phyloP scores from a whole-genome alignment of 2,113 vertebrate genomes.

The Indicator maculatus region DNA sequence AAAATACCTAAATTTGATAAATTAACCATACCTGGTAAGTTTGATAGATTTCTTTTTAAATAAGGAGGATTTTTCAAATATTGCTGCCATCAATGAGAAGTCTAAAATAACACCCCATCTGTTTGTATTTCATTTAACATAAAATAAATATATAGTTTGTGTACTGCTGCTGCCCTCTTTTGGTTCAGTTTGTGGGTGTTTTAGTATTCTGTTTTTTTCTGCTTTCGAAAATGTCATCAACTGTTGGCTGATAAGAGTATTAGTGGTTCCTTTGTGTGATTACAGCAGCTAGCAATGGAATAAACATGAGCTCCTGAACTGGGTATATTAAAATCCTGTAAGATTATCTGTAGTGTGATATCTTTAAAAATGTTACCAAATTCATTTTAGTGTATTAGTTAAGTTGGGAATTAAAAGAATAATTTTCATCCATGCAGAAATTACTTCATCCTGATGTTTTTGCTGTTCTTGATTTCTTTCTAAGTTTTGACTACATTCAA shows the following conservation, averaged over 20 bases:
- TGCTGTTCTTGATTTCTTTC: neutral
- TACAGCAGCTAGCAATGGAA: neutral
- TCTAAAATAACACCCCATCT: conserved; percentile 35
- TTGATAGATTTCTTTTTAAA: neutral
- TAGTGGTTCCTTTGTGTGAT: neutral
- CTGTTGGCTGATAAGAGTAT: neutral
- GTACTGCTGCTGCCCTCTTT: neutral
- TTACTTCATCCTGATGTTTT: neutral
- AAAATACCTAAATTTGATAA: conserved; percentile 75
- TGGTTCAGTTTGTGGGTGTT: neutral
- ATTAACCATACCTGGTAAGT: conserved; percentile 84
- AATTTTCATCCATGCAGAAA: neutral
- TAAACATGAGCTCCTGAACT: neutral
- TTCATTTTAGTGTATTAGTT: neutral
- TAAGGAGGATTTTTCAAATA: neutral
- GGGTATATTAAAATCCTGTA: neutral
- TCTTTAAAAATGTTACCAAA: neutral
- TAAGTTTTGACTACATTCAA: neutral
- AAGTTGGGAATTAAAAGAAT: neutral
- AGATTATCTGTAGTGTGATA: neutral
- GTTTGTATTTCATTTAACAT: neutral
- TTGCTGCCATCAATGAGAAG: neutral
- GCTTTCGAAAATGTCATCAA: neutral
- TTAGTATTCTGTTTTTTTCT: neutral
- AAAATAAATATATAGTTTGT: neutral